These are phyloP conservation scores for Perca schrenkii DNA, from an alignment of 2,113 vertebrate species.

Conservation along the genomic window DNA sequence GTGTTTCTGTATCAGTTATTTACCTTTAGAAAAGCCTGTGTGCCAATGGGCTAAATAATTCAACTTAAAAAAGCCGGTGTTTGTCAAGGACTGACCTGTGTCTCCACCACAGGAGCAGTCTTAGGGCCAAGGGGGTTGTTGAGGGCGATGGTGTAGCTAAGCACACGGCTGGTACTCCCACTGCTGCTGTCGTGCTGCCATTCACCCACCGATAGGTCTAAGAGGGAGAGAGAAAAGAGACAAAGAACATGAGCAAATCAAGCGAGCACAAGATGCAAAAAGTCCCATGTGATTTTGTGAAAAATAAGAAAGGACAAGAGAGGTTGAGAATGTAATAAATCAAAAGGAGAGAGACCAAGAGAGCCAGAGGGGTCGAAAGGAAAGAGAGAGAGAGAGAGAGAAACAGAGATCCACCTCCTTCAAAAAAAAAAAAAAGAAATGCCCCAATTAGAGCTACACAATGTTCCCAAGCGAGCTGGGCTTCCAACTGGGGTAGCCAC, in stretches of 20 bases:
- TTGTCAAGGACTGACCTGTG: slow-evolving; percentile 85
- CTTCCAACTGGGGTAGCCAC: slow-evolving; percentile 46
- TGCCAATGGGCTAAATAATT: background rate
- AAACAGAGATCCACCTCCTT: slow-evolving; percentile 20
- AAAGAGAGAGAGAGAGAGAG: slow-evolving; percentile 1
- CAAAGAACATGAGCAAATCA: background rate
- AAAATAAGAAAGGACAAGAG: background rate
- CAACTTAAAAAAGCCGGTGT: background rate
- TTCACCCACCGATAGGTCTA: slow-evolving; percentile 89
- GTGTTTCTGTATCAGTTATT: background rate
- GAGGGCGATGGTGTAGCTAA: slow-evolving; percentile 92
- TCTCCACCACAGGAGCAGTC: slow-evolving; percentile 91
- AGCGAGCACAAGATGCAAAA: background rate
- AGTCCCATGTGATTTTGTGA: background rate
- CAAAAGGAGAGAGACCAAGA: slow-evolving; percentile 2
- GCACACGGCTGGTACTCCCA: slow-evolving; percentile 87
- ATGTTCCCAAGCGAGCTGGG: slow-evolving; percentile 46
- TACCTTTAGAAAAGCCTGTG: background rate
- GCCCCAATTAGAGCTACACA: slow-evolving; percentile 65
- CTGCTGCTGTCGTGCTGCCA: slow-evolving; percentile 89
- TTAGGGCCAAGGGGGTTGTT: slow-evolving; percentile 93
- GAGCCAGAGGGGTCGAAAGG: background rate
- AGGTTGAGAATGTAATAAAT: slow-evolving; percentile 5
- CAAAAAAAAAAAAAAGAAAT: slow-evolving; percentile 38
- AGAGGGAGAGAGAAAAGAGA: background rate